A percentile compares a stretch with the other conserved stretches of the same genome.
These are phyloP conservation scores for Valencia hispanica DNA, from an alignment of 2,797 vertebrate genomes.

Conservation along the genomic window DNA sequence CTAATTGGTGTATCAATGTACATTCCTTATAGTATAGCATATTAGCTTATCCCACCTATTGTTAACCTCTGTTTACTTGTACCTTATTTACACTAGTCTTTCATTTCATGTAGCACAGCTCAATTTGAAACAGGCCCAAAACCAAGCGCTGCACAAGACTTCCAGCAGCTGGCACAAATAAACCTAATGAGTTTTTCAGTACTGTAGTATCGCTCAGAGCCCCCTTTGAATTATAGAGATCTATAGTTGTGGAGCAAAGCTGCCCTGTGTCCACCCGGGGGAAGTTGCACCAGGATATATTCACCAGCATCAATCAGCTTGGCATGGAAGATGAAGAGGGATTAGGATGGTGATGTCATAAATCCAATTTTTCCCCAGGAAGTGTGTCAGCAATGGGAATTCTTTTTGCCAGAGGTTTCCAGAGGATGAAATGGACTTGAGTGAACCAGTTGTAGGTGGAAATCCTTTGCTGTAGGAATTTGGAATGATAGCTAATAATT, in stretches of 20 bases:
- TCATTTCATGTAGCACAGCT: conserved; percentile 70
- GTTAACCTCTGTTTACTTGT: conserved; percentile 50
- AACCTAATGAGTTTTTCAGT: conserved; percentile 79
- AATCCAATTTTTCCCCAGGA: conserved; percentile 66
- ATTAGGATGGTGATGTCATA: conserved; percentile 75
- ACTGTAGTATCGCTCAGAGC: conserved; percentile 60
- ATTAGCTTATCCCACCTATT: not conserved
- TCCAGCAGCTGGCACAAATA: conserved; percentile 81
- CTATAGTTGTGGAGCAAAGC: conserved; percentile 49
- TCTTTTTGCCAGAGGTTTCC: conserved; percentile 56
- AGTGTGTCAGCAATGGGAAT: conserved; percentile 66
- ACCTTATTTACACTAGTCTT: conserved; percentile 48
- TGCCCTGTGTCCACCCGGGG: conserved; percentile 56
- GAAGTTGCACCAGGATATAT: conserved; percentile 66
- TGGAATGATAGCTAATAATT: conserved; percentile 64
- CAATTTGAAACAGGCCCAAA: conserved; percentile 72
- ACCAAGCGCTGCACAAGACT: conserved; percentile 47
- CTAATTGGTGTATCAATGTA: not conserved
- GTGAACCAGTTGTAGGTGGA: conserved; percentile 50
- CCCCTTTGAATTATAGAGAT: conserved; percentile 74
- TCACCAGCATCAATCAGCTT: conserved; percentile 61
- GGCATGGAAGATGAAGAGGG: conserved; percentile 57
- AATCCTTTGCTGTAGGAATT: conserved; percentile 55
- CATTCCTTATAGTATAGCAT: not conserved
- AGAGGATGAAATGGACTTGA: conserved; percentile 65